phyloP scores from a whole-genome alignment of 2,797 vertebrate genomes.

The Ceryle rudis region DNA sequence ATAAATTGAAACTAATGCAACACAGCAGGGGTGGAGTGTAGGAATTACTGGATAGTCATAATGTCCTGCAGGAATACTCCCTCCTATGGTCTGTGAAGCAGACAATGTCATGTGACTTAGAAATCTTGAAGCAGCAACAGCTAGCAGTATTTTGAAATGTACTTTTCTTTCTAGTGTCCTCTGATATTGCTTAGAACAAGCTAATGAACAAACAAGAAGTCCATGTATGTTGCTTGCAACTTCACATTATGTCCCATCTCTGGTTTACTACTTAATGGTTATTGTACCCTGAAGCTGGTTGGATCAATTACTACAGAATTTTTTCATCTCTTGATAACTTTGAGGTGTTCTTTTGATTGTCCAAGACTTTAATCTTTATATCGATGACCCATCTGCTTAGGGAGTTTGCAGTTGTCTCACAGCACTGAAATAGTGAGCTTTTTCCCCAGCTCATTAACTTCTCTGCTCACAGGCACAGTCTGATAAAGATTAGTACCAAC shows the following conservation, averaged over 20 bases:
- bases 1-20: background rate
- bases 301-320: background rate
- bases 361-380: slow-evolving; percentile 24
- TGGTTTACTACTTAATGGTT: background rate
- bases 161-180: background rate
- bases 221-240: background rate
- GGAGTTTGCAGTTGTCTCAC: background rate
- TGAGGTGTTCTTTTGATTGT: background rate
- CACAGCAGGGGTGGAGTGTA: background rate
- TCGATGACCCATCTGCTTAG: slow-evolving; percentile 28
- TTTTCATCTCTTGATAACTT: background rate
- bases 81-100: background rate
- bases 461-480: background rate
- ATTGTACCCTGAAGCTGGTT: background rate
- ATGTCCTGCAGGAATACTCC: background rate
- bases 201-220: background rate
- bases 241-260: background rate
- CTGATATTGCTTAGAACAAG: background rate
- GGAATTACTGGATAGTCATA: background rate
- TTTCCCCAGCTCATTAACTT: slow-evolving; percentile 26
- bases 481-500: background rate
- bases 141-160: background rate
- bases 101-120: rapidly evolving
- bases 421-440: background rate
- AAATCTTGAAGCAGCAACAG: background rate